Evolutionary conservation across 2,888 invertebrate species (phyloP), one percentile per base, ranked within the genome.

Genomic region (Podotricha telesiphe): DNA sequence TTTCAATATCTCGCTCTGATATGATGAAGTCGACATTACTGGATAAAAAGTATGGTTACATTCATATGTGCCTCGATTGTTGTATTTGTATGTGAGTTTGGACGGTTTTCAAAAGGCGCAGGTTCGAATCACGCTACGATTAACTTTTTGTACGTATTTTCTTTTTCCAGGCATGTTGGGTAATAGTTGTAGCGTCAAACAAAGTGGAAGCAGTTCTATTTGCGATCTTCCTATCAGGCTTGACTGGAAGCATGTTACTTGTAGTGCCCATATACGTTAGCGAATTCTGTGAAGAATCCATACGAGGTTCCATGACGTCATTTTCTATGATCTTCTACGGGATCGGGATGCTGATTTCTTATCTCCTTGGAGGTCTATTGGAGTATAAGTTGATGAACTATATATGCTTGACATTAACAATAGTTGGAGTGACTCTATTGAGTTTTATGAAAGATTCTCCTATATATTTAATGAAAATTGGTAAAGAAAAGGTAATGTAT

Each of bases 281-380:
- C 37, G 91, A 91, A 73, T 81, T 88, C 40, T 85, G 86, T 65
- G 83, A 88, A 63, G 86, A 89, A 58, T 86, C 85, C 2, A 83
- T 91, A 20, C 76, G 91, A 28, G 91, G 90, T 0, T 78, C 80
- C 1, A 79, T 91, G 82, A 84, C 85, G 0, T 80, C 89, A 0
- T 79, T 81, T 0, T 71, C 82, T 0, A 79, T 87, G 68, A 78
- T 85, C 10, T 86, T 87, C 74, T 85, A 82, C 42, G 80, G 80
- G 0, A 45, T 88, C 0, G 91, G 91, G 0, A 80, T 85, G 76
- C 75, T 90, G 15, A n/a, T 86, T 0, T 86, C 89, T 0, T 89
- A 89, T 67, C 47, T 86, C 0, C 59, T 88, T 3, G 89, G 90
- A 2, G 88, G 88, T 0, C 78, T 74, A 6, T 56, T 89, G 56